A percentile compares a stretch with the other conserved stretches of the same genome.
Conservation (phyloP, 2,888 invertebrate species). For the Thymelicus acteon region DNA sequence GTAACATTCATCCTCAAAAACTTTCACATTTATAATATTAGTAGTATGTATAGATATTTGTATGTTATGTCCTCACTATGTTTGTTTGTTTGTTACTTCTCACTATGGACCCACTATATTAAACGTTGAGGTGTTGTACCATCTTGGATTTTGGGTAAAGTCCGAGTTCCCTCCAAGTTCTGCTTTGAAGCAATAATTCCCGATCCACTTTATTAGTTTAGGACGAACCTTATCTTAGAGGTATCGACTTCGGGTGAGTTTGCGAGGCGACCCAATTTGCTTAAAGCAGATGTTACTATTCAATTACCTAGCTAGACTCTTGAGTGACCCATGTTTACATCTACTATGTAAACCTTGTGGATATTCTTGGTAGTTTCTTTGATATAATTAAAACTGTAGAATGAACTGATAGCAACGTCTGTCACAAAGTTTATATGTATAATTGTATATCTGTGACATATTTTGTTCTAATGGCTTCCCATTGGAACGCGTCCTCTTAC, state of each 20-base stretch:
- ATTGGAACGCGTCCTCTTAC: no score
- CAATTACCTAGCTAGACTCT: conserved; percentile 17
- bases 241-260: conserved; percentile 38
- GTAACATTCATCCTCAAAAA: no score
- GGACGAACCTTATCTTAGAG: conserved; percentile 55
- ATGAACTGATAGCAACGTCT: no score
- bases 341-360: neutral
- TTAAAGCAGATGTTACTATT: conserved; percentile 21
- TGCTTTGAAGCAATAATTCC: conserved; percentile 59
- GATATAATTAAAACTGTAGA: no score
- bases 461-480: no score
- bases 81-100: neutral
- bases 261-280: conserved; percentile 30
- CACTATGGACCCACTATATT: neutral
- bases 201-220: conserved; percentile 68
- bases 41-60: no score
- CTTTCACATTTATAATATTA: no score
- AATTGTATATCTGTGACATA: no score
- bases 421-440: no score
- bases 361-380: no score
- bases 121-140: conserved; percentile 1
- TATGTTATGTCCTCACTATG: no score
- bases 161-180: conserved; percentile 52
- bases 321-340: neutral
- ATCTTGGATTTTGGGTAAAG: conserved; percentile 20